Percentiles rank a stretch among this genome's conserved stretches.
Evolutionary conservation across 2,888 invertebrate species (phyloP).

Genomic region (Lasiommata megera): DNA sequence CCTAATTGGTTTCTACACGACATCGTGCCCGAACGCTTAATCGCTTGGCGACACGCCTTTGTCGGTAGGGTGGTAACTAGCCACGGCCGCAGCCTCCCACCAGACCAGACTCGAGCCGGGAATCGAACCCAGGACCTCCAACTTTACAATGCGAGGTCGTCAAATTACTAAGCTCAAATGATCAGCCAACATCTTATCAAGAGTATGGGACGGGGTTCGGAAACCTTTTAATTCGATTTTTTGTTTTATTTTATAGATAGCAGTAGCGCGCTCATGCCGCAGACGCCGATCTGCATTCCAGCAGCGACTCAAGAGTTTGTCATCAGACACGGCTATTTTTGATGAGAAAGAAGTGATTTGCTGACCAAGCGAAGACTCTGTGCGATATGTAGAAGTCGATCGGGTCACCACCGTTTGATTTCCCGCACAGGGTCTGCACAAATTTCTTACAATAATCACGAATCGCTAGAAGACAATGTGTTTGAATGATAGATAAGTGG

Average conservation of each 20-base stretch:
- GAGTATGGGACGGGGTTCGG: not conserved
- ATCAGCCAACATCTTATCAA: too few species aligned
- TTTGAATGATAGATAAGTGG: not conserved
- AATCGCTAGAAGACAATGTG: not conserved
- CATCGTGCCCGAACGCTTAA: too few species aligned
- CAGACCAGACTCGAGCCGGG: too few species aligned
- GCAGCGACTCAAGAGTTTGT: constrained; percentile 89
- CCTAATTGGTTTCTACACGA: too few species aligned
- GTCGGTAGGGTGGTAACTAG: too few species aligned
- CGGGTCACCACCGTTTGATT: constrained; percentile 91
- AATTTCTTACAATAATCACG: not conserved
- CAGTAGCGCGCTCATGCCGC: constrained; percentile 80
- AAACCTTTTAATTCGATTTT: not conserved
- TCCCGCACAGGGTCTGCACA: constrained; percentile 62
- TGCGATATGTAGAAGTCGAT: constrained; percentile 94
- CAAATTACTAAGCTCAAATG: too few species aligned
- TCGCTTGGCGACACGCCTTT: too few species aligned
- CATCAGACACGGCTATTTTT: constrained; percentile 91
- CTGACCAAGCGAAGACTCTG: constrained; percentile 98
- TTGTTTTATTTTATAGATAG: constrained; percentile 48
- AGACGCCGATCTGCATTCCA: constrained; percentile 89
- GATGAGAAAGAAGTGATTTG: constrained; percentile 95
- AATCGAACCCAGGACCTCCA: too few species aligned
- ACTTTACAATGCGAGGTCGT: too few species aligned
- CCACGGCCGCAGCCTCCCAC: too few species aligned